Percentiles rank a stretch among this genome's conserved stretches.
These are phyloP conservation scores for Pyrrhia umbra DNA, from an alignment of 2,888 invertebrate species.

Conservation along the genomic window DNA sequence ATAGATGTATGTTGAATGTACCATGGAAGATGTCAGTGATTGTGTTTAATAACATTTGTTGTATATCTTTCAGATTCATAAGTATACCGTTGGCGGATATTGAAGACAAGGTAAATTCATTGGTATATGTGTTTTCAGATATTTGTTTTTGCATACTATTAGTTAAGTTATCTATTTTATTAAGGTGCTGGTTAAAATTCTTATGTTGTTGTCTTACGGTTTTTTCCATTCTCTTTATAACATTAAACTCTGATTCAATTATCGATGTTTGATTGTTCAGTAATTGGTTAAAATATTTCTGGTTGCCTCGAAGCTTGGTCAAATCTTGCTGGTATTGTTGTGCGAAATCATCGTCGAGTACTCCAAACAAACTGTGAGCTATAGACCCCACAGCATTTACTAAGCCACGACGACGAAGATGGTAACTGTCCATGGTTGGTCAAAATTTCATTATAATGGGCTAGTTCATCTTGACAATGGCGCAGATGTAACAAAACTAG, in stretches of 20 bases:
- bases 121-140: conserved; percentile 3
- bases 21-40: too few relatives aligned
- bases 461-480: conserved; percentile 12
- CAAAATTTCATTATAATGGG: conserved; percentile 31
- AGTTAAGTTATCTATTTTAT: conserved; percentile 4
- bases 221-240: conserved; percentile 22
- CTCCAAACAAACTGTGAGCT: conserved; percentile 13
- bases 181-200: conserved; percentile 12
- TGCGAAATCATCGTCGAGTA: conserved; percentile 13
- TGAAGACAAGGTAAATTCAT: conserved; percentile 9
- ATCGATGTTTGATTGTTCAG: conserved; percentile 36
- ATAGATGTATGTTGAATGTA: conserved; percentile 11
- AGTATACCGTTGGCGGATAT: conserved; percentile 7
- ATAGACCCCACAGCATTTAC: conserved; percentile 30
- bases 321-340: conserved; percentile 3
- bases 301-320: conserved; percentile 14
- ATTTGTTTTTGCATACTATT: conserved; percentile 10
- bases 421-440: conserved; percentile 16
- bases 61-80: too few relatives aligned
- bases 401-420: conserved; percentile 28
- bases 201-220: conserved; percentile 19
- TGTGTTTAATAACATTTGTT: too few relatives aligned
- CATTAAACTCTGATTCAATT: conserved; percentile 27
- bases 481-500: conserved; percentile 16
- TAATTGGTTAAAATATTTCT: conserved; percentile 24